A percentile compares a stretch with the other conserved stretches of the same genome.
phyloP scores from a whole-genome alignment of 2,888 invertebrate species.

The Drosophila birchii region DNA sequence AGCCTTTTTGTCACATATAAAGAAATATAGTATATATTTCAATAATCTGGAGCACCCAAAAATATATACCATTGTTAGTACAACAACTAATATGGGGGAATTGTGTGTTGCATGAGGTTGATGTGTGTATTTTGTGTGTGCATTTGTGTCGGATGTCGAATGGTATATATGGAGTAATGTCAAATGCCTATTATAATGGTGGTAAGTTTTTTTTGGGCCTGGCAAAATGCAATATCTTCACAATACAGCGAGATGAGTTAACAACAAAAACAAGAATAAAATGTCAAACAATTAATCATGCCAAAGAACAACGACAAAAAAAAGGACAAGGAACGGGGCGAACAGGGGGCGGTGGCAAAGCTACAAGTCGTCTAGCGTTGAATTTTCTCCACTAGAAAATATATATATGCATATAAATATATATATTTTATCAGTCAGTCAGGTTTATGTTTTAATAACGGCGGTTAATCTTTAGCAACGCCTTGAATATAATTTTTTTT shows the following conservation, averaged over 20 bases:
- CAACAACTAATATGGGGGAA: conserved; percentile 28
- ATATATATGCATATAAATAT: background rate
- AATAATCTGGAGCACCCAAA: background rate
- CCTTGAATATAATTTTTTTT: background rate
- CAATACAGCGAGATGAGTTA: conserved; percentile 28
- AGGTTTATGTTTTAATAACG: too few relatives aligned
- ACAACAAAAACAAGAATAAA: conserved; percentile 34
- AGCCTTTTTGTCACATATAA: background rate
- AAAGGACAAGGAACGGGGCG: conserved; percentile 8
- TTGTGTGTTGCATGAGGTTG: conserved; percentile 30
- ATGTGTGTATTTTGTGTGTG: conserved; percentile 32
- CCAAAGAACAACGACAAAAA: conserved; percentile 31
- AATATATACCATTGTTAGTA: conserved; percentile 21
- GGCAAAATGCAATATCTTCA: conserved; percentile 33
- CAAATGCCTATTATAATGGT: conserved; percentile 16
- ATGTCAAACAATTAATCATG: conserved; percentile 45
- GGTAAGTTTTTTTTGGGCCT: conserved; percentile 11
- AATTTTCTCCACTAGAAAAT: background rate
- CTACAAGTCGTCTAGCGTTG: conserved; percentile 14
- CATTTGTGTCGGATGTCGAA: conserved; percentile 19
- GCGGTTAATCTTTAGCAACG: background rate
- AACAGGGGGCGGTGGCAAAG: conserved; percentile 16
- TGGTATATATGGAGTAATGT: conserved; percentile 9
- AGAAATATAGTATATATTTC: background rate
- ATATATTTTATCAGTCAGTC: conserved; percentile 1